Evolutionary conservation across 2,888 invertebrate genomes (phyloP), one percentile per base, ranked within the genome.

Genomic region (Crossocerus cetratus): DNA sequence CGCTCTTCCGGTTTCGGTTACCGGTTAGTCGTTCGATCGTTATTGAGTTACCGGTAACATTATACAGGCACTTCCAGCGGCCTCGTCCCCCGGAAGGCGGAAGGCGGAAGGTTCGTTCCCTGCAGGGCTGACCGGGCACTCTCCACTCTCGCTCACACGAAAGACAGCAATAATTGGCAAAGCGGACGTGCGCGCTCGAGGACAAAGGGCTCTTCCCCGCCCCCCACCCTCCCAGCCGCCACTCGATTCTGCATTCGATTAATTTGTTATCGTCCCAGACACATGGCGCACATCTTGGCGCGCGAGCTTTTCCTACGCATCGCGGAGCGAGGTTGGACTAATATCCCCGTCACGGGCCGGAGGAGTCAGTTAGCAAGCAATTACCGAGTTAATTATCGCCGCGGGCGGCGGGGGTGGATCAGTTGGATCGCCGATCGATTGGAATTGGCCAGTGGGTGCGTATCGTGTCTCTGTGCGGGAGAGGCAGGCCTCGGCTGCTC

Each of bases 1-100:
- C 71, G 74, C 74, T 75, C 76, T 83, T 86, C 82, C 84, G 81
- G 82, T 85, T 83, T 83, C 79, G 78, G 73, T 84, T 81, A 81
- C 77, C 66, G 49, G 49, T 49, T 4, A 16, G 16, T 63, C 66
- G 74, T 81, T 86, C 86, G 84, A 84, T 85, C 85, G 85, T 85
- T 85, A 86, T 86, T 83, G 78, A 84, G 78, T 86, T 86, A 86
- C 82, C 80, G 74, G 81, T 80, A 81, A 84, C 81, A 79, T 74
- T 78, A 84, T 78, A 84, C 80, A 70, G 75, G 70, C 67, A 71
- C 68, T 65, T 67, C 64, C 65, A 70, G 22, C 23, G 67, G 20
- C 23, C 2, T 62, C 53, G 20, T 49, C 61, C 42, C 5, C 20
- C 16, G 16, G 59, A n/a, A 32, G 57, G 55, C n/a, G n/a, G n/a